Evolutionary conservation across 2,888 invertebrate species (phyloP).

Genomic region (Drosophila neonasuta): DNA sequence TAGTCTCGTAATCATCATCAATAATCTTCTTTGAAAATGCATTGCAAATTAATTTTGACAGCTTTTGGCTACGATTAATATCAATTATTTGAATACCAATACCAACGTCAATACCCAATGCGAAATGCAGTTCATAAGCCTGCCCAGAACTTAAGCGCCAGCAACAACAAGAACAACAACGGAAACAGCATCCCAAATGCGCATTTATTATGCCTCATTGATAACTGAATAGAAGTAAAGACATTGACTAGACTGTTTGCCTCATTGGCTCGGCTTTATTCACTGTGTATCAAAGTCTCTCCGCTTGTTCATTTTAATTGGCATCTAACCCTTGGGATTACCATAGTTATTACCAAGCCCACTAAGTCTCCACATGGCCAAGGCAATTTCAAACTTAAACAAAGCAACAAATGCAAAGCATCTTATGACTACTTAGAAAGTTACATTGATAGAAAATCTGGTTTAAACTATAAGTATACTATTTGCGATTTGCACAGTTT

Average conservation of each 20-base stretch:
- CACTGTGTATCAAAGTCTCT: constrained; percentile 1
- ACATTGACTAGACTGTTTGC: constrained; percentile 3
- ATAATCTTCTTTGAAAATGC: constrained; percentile 61
- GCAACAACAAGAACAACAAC: constrained; percentile 6
- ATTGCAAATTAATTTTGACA: constrained; percentile 74
- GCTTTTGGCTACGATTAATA: constrained; percentile 71
- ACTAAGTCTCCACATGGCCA: not conserved
- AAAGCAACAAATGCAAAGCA: not conserved
- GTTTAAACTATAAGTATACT: too few relatives aligned
- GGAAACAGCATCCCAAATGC: constrained; percentile 21
- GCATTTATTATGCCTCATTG: constrained; percentile 34
- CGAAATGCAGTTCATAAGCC: constrained; percentile 23
- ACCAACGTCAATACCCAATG: not conserved
- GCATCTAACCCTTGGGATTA: constrained; percentile 5
- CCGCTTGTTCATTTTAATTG: constrained; percentile 14
- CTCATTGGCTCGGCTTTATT: constrained; percentile 7
- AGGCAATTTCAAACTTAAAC: not conserved
- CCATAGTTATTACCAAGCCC: constrained; percentile 5
- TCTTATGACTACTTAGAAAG: too few relatives aligned
- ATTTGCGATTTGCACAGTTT: too few relatives aligned
- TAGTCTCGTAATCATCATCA: constrained; percentile 56
- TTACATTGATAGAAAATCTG: too few relatives aligned
- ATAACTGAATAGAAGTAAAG: constrained; percentile 23
- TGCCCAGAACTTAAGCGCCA: constrained; percentile 5
- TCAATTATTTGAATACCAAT: constrained; percentile 69